Evolutionary conservation across 2,888 invertebrate species (phyloP).

Genomic region (Yponomeuta plumbellus): DNA sequence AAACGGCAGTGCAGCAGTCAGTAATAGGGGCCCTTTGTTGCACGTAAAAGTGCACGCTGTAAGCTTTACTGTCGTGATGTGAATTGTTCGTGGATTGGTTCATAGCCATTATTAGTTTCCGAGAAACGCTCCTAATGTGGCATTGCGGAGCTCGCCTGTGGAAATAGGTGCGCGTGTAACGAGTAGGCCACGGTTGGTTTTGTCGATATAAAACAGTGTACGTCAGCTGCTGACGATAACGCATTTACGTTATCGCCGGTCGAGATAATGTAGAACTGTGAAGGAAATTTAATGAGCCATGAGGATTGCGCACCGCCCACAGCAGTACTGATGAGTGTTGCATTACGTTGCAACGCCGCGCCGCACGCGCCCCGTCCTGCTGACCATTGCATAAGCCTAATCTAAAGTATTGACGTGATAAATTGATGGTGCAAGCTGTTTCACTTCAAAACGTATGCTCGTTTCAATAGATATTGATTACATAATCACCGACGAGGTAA

Average conservation of each 20-base stretch:
- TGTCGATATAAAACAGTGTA: slow-evolving; percentile 1
- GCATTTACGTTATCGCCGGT: slow-evolving; percentile 1
- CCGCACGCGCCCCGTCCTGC: not conserved
- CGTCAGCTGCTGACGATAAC: not conserved
- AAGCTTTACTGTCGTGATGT: slow-evolving; percentile 38
- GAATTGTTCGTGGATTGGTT: slow-evolving; percentile 20
- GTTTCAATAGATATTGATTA: not conserved
- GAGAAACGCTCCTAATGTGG: slow-evolving; percentile 31
- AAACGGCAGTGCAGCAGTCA: slow-evolving; percentile 15
- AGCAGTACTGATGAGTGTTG: not conserved
- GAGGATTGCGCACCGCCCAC: not conserved
- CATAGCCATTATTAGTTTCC: slow-evolving; percentile 43
- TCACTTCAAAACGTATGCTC: not conserved
- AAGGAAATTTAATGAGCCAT: not conserved
- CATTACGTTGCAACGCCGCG: slow-evolving; percentile 3
- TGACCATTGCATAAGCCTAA: not conserved
- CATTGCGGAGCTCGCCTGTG: not conserved
- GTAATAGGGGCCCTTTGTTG: slow-evolving; percentile 40
- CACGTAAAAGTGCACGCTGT: slow-evolving; percentile 35
- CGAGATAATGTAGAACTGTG: not conserved
- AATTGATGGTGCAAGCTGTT: not conserved
- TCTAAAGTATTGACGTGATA: not conserved
- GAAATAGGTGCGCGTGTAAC: slow-evolving; percentile 3
- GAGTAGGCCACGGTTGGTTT: not conserved
- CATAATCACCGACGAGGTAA: not conserved